Percentiles rank a stretch among this genome's conserved stretches.
These are phyloP conservation scores for Sitta europaea DNA, from an alignment of 2,113 vertebrate species.

Conservation along the genomic window DNA sequence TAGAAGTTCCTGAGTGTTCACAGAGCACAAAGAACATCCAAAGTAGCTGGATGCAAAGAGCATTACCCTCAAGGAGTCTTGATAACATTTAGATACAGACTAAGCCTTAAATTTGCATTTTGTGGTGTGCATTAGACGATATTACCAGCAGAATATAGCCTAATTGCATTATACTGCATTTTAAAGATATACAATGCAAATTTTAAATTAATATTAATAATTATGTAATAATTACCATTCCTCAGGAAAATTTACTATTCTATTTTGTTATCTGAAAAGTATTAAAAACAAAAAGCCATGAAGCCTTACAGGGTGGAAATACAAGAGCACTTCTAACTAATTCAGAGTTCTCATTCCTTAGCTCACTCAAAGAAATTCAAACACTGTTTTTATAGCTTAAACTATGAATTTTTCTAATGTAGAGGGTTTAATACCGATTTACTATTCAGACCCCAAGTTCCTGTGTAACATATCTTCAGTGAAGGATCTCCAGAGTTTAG, in stretches of 20 bases:
- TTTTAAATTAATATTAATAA: not conserved
- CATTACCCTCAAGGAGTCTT: not conserved
- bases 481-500: not conserved
- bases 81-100: not conserved
- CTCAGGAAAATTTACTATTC: not conserved
- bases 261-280: not conserved
- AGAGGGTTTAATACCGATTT: not conserved
- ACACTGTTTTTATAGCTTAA: not conserved
- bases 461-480: not conserved
- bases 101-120: not conserved
- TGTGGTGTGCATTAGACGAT: not conserved
- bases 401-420: not conserved
- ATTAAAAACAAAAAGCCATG: not conserved
- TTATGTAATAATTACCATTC: not conserved
- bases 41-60: not conserved
- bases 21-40: not conserved
- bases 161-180: not conserved
- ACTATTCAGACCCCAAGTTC: not conserved
- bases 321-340: not conserved
- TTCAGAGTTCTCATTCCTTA: not conserved
- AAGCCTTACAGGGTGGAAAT: not conserved
- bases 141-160: not conserved
- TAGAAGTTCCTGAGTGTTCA: not conserved
- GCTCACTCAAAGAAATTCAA: not conserved
- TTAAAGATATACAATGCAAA: not conserved